Evolutionary conservation across 2,797 vertebrate species (phyloP).

Genomic region (Luscinia luscinia): DNA sequence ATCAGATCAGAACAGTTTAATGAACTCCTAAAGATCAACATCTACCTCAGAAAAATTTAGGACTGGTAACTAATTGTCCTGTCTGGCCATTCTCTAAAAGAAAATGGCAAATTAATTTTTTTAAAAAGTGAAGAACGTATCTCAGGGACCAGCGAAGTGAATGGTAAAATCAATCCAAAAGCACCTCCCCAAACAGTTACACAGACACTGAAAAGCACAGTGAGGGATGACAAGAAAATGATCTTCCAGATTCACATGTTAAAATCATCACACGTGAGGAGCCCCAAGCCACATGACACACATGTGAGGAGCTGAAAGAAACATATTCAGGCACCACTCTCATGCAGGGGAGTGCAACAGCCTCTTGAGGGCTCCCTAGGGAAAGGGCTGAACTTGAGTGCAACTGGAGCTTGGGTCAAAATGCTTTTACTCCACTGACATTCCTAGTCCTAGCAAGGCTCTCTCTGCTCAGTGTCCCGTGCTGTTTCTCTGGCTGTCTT

Average conservation of each 20-base stretch:
- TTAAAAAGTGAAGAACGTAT: not conserved
- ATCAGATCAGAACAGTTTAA: not conserved
- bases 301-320: not conserved
- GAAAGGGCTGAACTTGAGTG: not conserved
- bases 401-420: not conserved
- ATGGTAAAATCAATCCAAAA: not conserved
- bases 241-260: not conserved
- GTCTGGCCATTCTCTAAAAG: not conserved
- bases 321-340: not conserved
- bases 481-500: not conserved
- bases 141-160: not conserved
- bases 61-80: not conserved
- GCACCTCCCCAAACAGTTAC: not conserved
- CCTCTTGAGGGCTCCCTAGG: not conserved
- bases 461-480: fast-evolving
- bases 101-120: not conserved
- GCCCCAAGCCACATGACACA: not conserved
- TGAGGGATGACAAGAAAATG: not conserved
- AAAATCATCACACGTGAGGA: not conserved
- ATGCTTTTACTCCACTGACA: not conserved
- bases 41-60: not conserved
- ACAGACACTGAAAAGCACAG: not conserved
- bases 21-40: not conserved
- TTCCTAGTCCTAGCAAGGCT: not conserved
- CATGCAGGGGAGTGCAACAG: not conserved